A percentile compares a stretch with the other conserved stretches of the same genome.
Evolutionary conservation across 1,140 invertebrate species (phyloP).

Genomic region (Drosophila arawakana): DNA sequence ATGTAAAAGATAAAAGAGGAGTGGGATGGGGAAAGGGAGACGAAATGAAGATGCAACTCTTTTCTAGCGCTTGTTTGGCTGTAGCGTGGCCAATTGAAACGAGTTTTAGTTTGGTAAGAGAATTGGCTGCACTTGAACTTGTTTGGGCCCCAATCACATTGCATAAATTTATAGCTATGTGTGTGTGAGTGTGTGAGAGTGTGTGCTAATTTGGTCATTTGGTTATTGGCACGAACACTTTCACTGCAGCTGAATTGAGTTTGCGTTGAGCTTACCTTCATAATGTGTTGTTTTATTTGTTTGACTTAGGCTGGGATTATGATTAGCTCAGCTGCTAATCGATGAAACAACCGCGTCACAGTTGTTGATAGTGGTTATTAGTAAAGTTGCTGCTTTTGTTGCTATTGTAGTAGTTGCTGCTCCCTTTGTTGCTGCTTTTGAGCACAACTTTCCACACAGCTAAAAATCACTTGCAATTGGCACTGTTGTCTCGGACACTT

Average conservation of each 20-base stretch:
- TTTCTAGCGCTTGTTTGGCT: conserved; percentile 51
- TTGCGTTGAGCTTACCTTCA: conserved; percentile 67
- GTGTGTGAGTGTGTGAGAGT: background rate
- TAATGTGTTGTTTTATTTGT: conserved; percentile 29
- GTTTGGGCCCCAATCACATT: conserved; percentile 58
- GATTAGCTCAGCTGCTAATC: conserved; percentile 64
- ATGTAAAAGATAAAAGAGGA: conserved; percentile 28
- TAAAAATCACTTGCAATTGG: conserved; percentile 59
- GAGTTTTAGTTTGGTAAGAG: conserved; percentile 55
- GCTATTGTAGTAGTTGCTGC: background rate
- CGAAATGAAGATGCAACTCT: conserved; percentile 15
- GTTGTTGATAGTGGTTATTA: conserved; percentile 1
- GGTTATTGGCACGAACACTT: conserved; percentile 55
- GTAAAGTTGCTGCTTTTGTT: background rate
- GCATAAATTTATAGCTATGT: conserved; percentile 55
- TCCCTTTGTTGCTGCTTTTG: background rate
- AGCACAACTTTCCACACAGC: conserved; percentile 65
- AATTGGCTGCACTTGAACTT: conserved; percentile 75
- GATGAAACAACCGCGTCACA: conserved; percentile 42
- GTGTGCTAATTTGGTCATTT: conserved; percentile 57
- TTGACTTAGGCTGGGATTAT: conserved; percentile 36
- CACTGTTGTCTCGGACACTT: conserved; percentile 35
- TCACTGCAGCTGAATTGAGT: conserved; percentile 49
- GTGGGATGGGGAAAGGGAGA: background rate
- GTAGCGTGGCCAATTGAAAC: conserved; percentile 67